Evolutionary conservation across 2,888 invertebrate genomes (phyloP).

Genomic region (Nephrocerus scutellatus): DNA sequence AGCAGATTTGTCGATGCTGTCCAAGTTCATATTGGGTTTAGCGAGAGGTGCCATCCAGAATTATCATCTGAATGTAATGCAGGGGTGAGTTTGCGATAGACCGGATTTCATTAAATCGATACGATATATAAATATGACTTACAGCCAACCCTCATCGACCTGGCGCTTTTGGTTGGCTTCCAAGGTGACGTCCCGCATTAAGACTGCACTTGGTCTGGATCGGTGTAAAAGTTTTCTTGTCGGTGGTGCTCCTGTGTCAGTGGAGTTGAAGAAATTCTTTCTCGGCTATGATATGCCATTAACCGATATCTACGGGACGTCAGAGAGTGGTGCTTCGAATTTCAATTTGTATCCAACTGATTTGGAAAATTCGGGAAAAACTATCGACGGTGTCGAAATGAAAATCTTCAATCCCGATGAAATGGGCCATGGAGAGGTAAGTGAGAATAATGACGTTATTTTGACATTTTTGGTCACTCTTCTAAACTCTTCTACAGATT

Average conservation of each 20-base stretch:
- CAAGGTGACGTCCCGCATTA: slow-evolving; percentile 68
- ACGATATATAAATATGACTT: not conserved
- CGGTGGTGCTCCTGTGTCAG: slow-evolving; percentile 76
- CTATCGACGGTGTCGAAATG: slow-evolving; percentile 60
- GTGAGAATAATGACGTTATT: slow-evolving; percentile 2
- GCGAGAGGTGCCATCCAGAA: slow-evolving; percentile 58
- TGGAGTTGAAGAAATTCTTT: slow-evolving; percentile 77
- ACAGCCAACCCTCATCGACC: slow-evolving; percentile 9
- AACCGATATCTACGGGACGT: slow-evolving; percentile 81
- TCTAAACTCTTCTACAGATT: slow-evolving; percentile 42
- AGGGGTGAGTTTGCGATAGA: slow-evolving; percentile 47
- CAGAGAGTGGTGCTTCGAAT: slow-evolving; percentile 74
- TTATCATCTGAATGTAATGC: slow-evolving; percentile 54
- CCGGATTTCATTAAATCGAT: not conserved
- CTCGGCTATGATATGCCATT: slow-evolving; percentile 74
- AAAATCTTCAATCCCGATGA: slow-evolving; percentile 60
- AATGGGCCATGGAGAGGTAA: slow-evolving; percentile 67
- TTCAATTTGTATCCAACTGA: slow-evolving; percentile 34
- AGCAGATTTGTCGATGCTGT: slow-evolving; percentile 59
- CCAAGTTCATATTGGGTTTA: slow-evolving; percentile 60
- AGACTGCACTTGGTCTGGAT: slow-evolving; percentile 68
- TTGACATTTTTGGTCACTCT: slow-evolving; percentile 26
- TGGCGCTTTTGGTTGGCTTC: slow-evolving; percentile 39
- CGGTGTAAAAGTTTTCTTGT: slow-evolving; percentile 60
- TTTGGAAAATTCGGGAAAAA: slow-evolving; percentile 63